Evolutionary conservation across 2,888 invertebrate species (phyloP).

Genomic region (Gymnosoma rotundatum): DNA sequence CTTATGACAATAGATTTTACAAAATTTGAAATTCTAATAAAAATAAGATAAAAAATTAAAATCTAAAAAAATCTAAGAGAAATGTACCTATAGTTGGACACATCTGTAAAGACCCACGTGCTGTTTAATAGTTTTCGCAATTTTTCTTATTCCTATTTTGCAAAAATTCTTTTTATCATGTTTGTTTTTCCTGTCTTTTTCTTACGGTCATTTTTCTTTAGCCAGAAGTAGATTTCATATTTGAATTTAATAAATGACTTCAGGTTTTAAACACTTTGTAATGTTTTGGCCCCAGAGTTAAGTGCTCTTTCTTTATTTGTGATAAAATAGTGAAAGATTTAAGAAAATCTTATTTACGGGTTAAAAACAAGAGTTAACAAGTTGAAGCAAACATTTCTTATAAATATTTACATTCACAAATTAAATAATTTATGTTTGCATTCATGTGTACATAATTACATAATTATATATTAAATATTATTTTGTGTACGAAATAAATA

Average conservation of each 20-base stretch:
- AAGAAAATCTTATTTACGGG: not conserved
- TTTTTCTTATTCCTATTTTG: conserved; percentile 47
- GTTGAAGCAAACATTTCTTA: too few species aligned
- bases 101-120: conserved; percentile 50
- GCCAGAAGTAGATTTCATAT: conserved; percentile 49
- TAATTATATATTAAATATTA: too few species aligned
- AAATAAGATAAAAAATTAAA: too few species aligned
- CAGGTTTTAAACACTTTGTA: conserved; percentile 24
- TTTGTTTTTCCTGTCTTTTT: conserved; percentile 36
- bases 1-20: too few species aligned
- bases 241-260: conserved; percentile 64
- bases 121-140: conserved; percentile 38
- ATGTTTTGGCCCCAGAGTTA: conserved; percentile 57
- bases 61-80: too few species aligned
- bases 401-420: too few species aligned
- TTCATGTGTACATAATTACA: too few species aligned
- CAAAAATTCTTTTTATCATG: conserved; percentile 41
- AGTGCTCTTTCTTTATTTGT: conserved; percentile 23
- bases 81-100: not conserved
- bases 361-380: not conserved
- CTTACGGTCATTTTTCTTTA: conserved; percentile 43
- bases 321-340: not conserved
- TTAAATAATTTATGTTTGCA: too few species aligned
- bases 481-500: too few species aligned
- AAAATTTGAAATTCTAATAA: too few species aligned